Percentiles rank a stretch among this genome's conserved stretches.
phyloP scores from a whole-genome alignment of 2,888 invertebrate genomes.

The Syrista parreyssii region DNA sequence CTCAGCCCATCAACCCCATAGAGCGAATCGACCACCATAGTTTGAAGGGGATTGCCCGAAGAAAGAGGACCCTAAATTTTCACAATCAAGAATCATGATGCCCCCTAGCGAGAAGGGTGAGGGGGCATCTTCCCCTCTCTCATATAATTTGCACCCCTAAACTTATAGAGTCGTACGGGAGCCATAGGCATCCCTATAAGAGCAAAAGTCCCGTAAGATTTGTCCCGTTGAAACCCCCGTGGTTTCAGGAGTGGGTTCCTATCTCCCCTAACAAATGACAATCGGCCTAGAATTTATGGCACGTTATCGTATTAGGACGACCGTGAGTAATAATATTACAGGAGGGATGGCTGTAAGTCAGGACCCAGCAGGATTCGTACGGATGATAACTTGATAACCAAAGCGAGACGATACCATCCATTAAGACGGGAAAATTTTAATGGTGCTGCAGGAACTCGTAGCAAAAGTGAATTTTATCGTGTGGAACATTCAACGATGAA shows the following conservation, averaged over 20 bases:
- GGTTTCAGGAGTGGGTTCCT: neutral
- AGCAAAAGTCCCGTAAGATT: slow-evolving; percentile 6
- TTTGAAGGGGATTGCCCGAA: neutral
- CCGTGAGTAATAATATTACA: neutral
- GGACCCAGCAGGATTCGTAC: neutral
- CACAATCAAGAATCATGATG: slow-evolving; percentile 25
- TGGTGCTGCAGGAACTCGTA: slow-evolving; percentile 21
- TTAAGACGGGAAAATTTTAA: slow-evolving; percentile 37
- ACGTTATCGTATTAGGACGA: neutral
- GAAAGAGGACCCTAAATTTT: slow-evolving; percentile 9
- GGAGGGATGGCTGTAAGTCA: neutral
- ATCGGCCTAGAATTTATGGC: slow-evolving; percentile 6
- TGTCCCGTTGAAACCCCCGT: slow-evolving; percentile 2
- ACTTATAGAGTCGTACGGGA: slow-evolving; percentile 1
- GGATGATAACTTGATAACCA: neutral
- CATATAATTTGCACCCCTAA: slow-evolving; percentile 14
- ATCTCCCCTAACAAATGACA: slow-evolving; percentile 6
- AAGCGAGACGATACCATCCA: neutral
- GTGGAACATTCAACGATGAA: neutral
- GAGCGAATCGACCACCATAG: neutral
- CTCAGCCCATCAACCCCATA: neutral
- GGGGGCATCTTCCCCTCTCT: neutral
- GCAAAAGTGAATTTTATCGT: neutral
- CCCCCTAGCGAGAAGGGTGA: neutral
- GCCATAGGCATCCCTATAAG: neutral